These are phyloP conservation scores for Pelosia muscerda DNA, from an alignment of 2,888 invertebrate species.

Conservation along the genomic window DNA sequence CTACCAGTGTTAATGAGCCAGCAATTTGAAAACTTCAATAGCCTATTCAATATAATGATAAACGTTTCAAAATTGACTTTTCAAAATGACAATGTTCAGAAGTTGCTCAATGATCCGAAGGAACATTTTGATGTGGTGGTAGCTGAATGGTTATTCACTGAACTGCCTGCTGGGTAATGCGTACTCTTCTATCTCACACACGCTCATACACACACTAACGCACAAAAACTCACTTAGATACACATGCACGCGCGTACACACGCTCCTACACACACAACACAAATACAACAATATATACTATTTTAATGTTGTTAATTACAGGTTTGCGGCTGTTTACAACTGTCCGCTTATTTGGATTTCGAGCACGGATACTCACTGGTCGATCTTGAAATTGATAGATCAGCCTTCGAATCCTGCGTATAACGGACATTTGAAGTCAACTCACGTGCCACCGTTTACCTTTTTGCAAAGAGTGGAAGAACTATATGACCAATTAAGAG, in stretches of 20 bases:
- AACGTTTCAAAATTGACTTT: neutral
- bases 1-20: slow-evolving; percentile 14
- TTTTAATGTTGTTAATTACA: slow-evolving; percentile 30
- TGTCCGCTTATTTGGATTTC: slow-evolving; percentile 61
- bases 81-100: slow-evolving; percentile 28
- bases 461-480: slow-evolving; percentile 35
- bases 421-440: slow-evolving; percentile 25
- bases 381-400: slow-evolving; percentile 50
- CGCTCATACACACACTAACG: no score
- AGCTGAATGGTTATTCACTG: slow-evolving; percentile 51
- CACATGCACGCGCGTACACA: no score
- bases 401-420: slow-evolving; percentile 56
- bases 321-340: slow-evolving; percentile 52
- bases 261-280: no score
- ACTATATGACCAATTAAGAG: slow-evolving; percentile 28
- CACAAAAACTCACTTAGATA: no score
- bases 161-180: slow-evolving; percentile 50
- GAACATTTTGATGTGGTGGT: slow-evolving; percentile 55
- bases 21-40: slow-evolving; percentile 5
- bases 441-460: slow-evolving; percentile 36
- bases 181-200: no score
- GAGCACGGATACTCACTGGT: slow-evolving; percentile 50
- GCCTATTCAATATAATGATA: slow-evolving; percentile 1
- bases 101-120: slow-evolving; percentile 44
- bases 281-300: no score